phyloP scores from a whole-genome alignment of 2,888 invertebrate species.

The Athrips mouffetella region DNA sequence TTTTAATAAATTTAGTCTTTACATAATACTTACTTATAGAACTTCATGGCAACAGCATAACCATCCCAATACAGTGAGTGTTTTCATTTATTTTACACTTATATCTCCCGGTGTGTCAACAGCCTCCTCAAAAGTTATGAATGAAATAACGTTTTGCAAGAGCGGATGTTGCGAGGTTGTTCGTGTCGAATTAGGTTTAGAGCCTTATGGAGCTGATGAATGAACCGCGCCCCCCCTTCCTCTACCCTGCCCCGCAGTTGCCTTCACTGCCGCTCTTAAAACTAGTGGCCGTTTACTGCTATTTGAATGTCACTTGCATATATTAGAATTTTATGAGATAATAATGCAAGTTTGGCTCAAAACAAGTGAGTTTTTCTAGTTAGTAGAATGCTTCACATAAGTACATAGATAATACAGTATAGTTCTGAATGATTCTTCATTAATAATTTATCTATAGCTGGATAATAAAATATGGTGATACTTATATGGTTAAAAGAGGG shows the following conservation, averaged over 20 bases:
- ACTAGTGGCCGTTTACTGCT: neutral
- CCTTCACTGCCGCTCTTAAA: slow-evolving; percentile 4
- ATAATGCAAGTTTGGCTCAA: too few species aligned
- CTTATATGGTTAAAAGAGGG: too few species aligned
- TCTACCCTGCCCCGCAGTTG: slow-evolving; percentile 29
- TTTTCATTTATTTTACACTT: neutral
- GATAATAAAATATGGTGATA: too few species aligned
- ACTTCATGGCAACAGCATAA: slow-evolving; percentile 21
- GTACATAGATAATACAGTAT: too few species aligned
- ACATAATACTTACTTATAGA: slow-evolving; percentile 25
- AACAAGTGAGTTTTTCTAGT: too few species aligned
- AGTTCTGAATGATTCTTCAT: too few species aligned
- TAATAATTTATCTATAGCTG: too few species aligned
- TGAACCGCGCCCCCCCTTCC: slow-evolving; percentile 50
- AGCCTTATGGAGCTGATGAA: slow-evolving; percentile 77
- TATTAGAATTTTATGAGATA: too few species aligned
- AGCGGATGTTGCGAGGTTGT: slow-evolving; percentile 78
- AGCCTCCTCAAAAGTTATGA: slow-evolving; percentile 65
- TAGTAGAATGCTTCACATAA: too few species aligned
- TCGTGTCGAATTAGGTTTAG: slow-evolving; percentile 76
- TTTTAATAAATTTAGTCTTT: too few species aligned
- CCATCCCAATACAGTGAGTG: neutral
- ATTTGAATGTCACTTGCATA: too few species aligned
- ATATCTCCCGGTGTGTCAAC: slow-evolving; percentile 43
- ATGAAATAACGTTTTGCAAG: slow-evolving; percentile 78